phyloP scores from a whole-genome alignment of 2,113 vertebrate genomes.

The Lampris megalopsis region DNA sequence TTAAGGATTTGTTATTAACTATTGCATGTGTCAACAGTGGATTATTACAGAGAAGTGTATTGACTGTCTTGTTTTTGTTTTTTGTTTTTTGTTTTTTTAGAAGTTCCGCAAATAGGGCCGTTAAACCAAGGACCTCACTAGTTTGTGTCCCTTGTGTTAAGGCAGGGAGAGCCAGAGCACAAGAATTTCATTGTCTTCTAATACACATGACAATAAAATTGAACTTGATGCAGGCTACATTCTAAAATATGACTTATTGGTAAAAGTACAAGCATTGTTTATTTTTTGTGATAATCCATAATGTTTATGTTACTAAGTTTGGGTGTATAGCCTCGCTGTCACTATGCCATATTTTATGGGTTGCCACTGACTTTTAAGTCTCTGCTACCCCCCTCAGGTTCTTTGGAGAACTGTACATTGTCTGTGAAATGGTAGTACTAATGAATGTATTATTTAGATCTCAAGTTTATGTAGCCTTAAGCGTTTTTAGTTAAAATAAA shows the following conservation, averaged over 20 bases:
- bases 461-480: too few relatives aligned
- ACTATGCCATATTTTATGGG: neutral
- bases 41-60: neutral
- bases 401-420: constrained; percentile 27
- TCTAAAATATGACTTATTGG: neutral
- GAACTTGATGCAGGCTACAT: neutral
- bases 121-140: neutral
- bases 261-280: neutral
- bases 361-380: neutral
- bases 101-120: too few relatives aligned
- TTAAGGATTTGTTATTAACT: constrained; percentile 3
- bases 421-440: neutral
- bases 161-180: too few relatives aligned
- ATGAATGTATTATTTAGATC: too few relatives aligned
- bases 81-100: too few relatives aligned
- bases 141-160: neutral
- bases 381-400: constrained; percentile 71
- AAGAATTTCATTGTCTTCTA: too few relatives aligned
- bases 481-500: neutral
- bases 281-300: neutral
- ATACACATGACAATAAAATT: too few relatives aligned
- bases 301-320: neutral
- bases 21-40: neutral
- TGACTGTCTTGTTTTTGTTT: too few relatives aligned
- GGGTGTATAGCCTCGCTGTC: neutral